These are phyloP conservation scores for Abrostola tripartita DNA, from an alignment of 2,888 invertebrate species.

Conservation along the genomic window DNA sequence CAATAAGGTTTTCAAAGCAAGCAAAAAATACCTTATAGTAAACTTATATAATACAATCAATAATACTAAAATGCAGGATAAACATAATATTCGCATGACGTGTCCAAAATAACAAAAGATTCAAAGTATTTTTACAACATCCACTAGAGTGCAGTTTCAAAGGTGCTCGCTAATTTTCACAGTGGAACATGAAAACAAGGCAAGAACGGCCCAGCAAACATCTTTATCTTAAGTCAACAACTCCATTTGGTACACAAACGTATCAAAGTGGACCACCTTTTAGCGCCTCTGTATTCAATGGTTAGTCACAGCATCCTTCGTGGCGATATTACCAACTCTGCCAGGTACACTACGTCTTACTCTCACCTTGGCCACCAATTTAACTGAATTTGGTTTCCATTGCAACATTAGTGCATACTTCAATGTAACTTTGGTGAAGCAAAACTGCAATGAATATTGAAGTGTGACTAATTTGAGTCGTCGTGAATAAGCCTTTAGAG, in stretches of 20 bases:
- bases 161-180: constrained; percentile 70
- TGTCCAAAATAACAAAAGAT: constrained; percentile 16
- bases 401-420: background rate
- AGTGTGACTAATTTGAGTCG: background rate
- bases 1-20: no score
- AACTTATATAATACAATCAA: no score
- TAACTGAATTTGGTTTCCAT: constrained; percentile 4
- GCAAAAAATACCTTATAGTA: no score
- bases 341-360: background rate
- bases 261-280: constrained; percentile 77
- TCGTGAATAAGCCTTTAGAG: constrained; percentile 27
- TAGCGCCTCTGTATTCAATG: constrained; percentile 80
- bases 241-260: constrained; percentile 59
- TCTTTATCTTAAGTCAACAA: constrained; percentile 73
- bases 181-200: constrained; percentile 59
- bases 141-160: constrained; percentile 30
- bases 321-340: constrained; percentile 49
- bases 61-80: constrained; percentile 7
- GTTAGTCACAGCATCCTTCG: constrained; percentile 69
- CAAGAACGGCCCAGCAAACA: constrained; percentile 59
- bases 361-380: fast-evolving
- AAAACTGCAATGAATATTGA: constrained; percentile 2
- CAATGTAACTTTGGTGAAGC: fast-evolving
- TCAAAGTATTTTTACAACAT: constrained; percentile 16
- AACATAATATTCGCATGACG: constrained; percentile 40